Conservation (phyloP, 2,113 vertebrate genomes). For the Sylvietta virens region DNA sequence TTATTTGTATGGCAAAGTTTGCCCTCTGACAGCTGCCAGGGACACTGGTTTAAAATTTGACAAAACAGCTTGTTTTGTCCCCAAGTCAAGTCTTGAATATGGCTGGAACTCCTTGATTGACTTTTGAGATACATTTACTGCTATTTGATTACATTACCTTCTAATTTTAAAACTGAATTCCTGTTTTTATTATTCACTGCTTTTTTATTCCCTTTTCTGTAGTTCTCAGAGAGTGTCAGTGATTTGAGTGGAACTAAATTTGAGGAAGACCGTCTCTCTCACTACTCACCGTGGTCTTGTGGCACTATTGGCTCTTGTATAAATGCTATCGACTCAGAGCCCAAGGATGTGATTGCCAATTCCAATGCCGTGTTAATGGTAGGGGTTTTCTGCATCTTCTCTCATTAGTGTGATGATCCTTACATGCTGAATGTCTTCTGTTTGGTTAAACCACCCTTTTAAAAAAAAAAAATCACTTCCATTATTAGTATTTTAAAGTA, state of each 20-base stretch:
- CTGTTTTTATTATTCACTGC: neutral
- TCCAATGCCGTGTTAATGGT: slow-evolving; percentile 87
- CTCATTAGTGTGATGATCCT: slow-evolving; percentile 24
- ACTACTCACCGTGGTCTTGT: slow-evolving; percentile 95
- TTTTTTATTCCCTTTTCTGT: slow-evolving; percentile 26
- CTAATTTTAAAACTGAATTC: neutral
- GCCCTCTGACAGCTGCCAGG: neutral
- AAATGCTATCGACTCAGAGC: slow-evolving; percentile 87
- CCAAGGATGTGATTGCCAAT: slow-evolving; percentile 79
- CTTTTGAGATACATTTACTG: neutral
- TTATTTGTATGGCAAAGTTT: neutral
- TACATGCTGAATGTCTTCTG: slow-evolving; percentile 19
- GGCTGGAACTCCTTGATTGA: neutral
- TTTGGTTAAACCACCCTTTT: neutral
- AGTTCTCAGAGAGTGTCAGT: slow-evolving; percentile 83
- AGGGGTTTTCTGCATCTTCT: slow-evolving; percentile 64
- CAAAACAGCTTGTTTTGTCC: neutral
- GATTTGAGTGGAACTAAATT: slow-evolving; percentile 83
- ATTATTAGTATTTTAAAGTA: neutral
- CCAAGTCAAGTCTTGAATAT: neutral
- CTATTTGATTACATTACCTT: neutral
- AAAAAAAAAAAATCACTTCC: neutral
- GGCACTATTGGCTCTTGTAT: slow-evolving; percentile 87
- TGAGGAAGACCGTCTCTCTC: slow-evolving; percentile 85
- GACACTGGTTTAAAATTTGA: neutral